Conservation (phyloP, 2,113 vertebrate genomes). For the Macrotis lagotis region DNA sequence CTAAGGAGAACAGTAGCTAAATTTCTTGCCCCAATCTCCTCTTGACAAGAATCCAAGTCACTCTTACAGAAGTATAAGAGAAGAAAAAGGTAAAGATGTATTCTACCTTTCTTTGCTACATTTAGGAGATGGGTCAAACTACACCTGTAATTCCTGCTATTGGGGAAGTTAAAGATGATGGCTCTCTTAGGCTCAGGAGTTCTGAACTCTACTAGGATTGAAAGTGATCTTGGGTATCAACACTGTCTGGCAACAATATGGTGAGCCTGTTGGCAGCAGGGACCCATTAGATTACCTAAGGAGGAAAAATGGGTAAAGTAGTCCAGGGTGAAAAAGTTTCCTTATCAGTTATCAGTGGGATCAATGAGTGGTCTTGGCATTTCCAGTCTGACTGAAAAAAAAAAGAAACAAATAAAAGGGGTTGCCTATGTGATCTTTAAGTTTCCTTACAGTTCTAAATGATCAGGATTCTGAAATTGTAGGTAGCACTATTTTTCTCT, state of each 20-base stretch:
- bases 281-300: neutral
- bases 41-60: neutral
- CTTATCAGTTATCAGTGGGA: neutral
- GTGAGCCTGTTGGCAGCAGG: neutral
- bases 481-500: constrained; percentile 13
- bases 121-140: neutral
- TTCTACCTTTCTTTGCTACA: neutral
- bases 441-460: neutral
- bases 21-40: neutral
- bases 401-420: neutral
- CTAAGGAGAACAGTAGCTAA: neutral
- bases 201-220: neutral
- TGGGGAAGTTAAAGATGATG: neutral
- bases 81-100: neutral
- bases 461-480: neutral
- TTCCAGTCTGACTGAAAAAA: neutral
- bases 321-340: neutral
- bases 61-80: neutral
- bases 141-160: neutral
- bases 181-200: neutral
- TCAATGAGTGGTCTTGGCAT: neutral
- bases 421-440: neutral
- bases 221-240: neutral
- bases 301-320: neutral
- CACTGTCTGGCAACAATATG: neutral